Evolutionary conservation across 2,888 invertebrate genomes (phyloP), one percentile per base, ranked within the genome.

Genomic region (Hedya salicella): DNA sequence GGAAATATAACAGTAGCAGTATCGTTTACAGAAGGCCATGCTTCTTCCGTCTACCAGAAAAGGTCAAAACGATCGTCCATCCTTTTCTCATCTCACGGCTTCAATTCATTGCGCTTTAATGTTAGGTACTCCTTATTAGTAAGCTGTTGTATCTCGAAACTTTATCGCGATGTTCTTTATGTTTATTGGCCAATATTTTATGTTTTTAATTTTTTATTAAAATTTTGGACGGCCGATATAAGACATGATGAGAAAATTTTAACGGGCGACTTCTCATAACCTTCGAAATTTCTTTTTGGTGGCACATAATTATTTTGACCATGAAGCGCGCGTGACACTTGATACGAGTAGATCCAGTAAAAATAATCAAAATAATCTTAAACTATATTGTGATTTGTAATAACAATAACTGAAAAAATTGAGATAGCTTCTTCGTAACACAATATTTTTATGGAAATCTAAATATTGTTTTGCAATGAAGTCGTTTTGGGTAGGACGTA

Each of bases 31-130:
- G 64, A 69, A 66, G 69, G 62, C 42, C 65, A 36, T 32, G 14
- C 13, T 19, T 64, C 67, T 70, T 70, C 69, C 68, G 68, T 69
- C 59, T 59, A 13, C 68, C 66, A 62, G 63, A 62, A 66, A 60
- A 63, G 70, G 70, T 68, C 59, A 69, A 62, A 50, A 64, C 42
- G 32, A 16, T 39, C 14, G 11, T 62, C 30, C 44, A 52, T 48
- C 56, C 56, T 49, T 30, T 49, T 63, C 44, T 25, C 36, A 48
- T 63, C 44, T 25, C 36, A 48, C 53, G 11, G n/a, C 32, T 5
- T 36, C 52, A 52, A 25, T 49, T 14, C 16, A 50, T 50, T 50
- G 16, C 14, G 32, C 32, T 30, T 50, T 30, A 14, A 11, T 32
- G 32, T 50, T 30, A 16, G 4, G n/a, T n/a, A 8, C 2, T 17